Evolutionary conservation across 2,797 vertebrate genomes (phyloP).

Genomic region (Meda fulgida): DNA sequence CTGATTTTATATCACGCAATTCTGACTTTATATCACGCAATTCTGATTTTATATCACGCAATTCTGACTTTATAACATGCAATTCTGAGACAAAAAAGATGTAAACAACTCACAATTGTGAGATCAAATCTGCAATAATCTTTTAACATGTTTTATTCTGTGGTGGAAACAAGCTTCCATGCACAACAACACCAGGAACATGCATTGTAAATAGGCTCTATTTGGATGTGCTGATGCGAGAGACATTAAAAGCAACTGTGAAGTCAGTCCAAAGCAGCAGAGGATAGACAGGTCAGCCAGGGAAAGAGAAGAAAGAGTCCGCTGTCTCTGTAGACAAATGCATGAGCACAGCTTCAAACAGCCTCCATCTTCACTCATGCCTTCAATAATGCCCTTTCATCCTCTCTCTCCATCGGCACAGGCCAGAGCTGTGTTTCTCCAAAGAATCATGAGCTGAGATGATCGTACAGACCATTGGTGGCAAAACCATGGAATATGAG

Average conservation of each 20-base stretch:
- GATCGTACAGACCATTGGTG: neutral
- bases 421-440: neutral
- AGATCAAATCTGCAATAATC: too few relatives aligned
- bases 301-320: neutral
- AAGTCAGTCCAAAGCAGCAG: slow-evolving; percentile 63
- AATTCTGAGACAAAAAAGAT: too few relatives aligned
- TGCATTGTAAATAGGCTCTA: neutral
- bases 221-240: neutral
- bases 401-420: neutral
- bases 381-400: slow-evolving; percentile 68
- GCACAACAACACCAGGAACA: neutral
- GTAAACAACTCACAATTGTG: too few relatives aligned
- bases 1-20: too few relatives aligned
- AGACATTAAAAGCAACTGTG: slow-evolving; percentile 77
- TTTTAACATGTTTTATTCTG: too few relatives aligned
- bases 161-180: too few relatives aligned
- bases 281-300: neutral
- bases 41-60: too few relatives aligned
- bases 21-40: too few relatives aligned
- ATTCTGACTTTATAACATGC: too few relatives aligned
- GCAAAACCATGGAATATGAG: neutral
- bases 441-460: neutral
- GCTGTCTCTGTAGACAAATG: neutral
- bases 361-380: slow-evolving; percentile 47
- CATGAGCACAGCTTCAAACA: slow-evolving; percentile 13